A percentile compares a stretch with the other conserved stretches of the same genome.
phyloP scores from a whole-genome alignment of 2,888 invertebrate genomes.

The Syrphus vitripennis region DNA sequence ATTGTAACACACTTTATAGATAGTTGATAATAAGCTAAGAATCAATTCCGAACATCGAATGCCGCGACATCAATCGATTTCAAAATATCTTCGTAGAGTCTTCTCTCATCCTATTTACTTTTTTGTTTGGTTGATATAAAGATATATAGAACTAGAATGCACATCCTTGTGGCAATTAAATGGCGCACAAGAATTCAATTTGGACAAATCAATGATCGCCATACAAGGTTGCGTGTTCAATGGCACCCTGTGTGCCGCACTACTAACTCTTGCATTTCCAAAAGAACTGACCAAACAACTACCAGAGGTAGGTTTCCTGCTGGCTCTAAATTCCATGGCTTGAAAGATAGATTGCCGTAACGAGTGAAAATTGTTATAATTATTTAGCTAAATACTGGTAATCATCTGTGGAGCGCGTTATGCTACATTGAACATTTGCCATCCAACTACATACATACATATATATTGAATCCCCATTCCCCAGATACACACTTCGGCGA shows the following conservation, averaged over 20 bases:
- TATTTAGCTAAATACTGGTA: constrained; percentile 70
- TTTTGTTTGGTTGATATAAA: no score
- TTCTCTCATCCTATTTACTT: constrained; percentile 26
- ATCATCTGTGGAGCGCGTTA: constrained; percentile 65
- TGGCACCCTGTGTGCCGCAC: constrained; percentile 1
- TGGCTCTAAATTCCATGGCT: constrained; percentile 38
- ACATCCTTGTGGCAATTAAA: constrained; percentile 71
- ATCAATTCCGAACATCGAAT: constrained; percentile 37
- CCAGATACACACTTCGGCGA: constrained; percentile 37
- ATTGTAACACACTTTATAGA: constrained; percentile 38
- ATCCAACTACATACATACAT: no score
- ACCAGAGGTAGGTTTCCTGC: background rate
- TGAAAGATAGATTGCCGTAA: constrained; percentile 63
- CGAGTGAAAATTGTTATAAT: constrained; percentile 71
- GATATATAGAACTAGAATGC: constrained; percentile 53
- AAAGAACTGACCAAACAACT: background rate
- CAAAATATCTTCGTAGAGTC: background rate
- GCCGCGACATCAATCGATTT: constrained; percentile 30
- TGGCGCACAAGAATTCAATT: constrained; percentile 70
- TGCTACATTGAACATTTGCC: constrained; percentile 53
- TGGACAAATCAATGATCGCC: constrained; percentile 68
- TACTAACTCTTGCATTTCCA: background rate
- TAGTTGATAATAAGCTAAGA: background rate
- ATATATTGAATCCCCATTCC: constrained; percentile 59
- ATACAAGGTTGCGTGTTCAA: constrained; percentile 59